phyloP scores from a whole-genome alignment of 2,113 vertebrate species.

The Caranx melampygus region DNA sequence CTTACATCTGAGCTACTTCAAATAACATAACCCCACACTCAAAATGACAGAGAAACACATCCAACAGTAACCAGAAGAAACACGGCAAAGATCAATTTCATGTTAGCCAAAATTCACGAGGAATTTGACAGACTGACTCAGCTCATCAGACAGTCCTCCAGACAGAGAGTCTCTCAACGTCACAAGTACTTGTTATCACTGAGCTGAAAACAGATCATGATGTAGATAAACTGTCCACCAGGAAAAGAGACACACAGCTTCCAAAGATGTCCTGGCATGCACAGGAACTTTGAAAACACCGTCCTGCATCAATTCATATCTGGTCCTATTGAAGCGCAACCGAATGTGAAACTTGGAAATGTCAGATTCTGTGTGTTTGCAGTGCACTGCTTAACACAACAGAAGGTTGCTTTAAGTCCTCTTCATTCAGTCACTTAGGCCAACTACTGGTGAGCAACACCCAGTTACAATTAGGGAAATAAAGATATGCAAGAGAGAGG shows the following conservation, averaged over 20 bases:
- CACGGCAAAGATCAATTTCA: conserved; percentile 68
- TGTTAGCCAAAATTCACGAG: conserved; percentile 59
- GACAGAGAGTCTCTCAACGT: conserved; percentile 41
- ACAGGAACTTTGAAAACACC: conserved; percentile 59
- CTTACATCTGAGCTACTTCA: conserved; percentile 57
- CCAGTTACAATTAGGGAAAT: conserved; percentile 64
- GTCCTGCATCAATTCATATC: conserved; percentile 45
- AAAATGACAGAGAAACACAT: conserved; percentile 69
- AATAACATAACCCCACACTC: conserved; percentile 56
- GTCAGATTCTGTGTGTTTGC: conserved; percentile 38
- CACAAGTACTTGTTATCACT: conserved; percentile 32
- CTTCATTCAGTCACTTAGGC: conserved; percentile 37
- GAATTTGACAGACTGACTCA: conserved; percentile 20
- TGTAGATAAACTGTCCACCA: conserved; percentile 41
- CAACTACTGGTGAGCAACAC: conserved; percentile 21
- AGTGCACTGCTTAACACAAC: conserved; percentile 22
- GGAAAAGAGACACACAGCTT: conserved; percentile 55
- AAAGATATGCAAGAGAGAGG: conserved; percentile 52
- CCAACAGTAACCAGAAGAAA: conserved; percentile 69
- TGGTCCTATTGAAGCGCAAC: conserved; percentile 20
- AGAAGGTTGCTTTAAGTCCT: conserved; percentile 41
- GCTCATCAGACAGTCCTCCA: conserved; percentile 16
- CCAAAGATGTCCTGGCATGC: conserved; percentile 68
- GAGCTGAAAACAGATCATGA: conserved; percentile 38
- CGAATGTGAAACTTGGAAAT: conserved; percentile 39